phyloP scores from a whole-genome alignment of 2,888 invertebrate genomes.

The Patella pellucida region DNA sequence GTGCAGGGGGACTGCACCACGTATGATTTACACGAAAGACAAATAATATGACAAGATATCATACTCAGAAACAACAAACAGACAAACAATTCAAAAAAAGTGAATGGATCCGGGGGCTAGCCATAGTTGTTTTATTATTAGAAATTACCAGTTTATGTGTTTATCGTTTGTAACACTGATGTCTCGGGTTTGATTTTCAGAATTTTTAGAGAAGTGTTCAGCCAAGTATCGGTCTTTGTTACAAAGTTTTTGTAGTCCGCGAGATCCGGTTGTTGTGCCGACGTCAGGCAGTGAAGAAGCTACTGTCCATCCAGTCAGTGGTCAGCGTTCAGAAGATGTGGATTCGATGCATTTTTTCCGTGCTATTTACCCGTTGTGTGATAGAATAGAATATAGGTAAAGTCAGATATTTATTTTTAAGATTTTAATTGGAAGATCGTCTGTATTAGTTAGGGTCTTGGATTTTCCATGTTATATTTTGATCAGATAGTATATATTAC shows the following conservation, averaged over 20 bases:
- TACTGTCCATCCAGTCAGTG: slow-evolving; percentile 47
- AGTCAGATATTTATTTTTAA: background rate
- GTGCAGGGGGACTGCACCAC: too few relatives aligned
- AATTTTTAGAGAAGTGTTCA: slow-evolving; percentile 64
- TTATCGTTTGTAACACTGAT: background rate
- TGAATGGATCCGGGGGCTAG: too few relatives aligned
- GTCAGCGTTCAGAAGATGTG: slow-evolving; percentile 59
- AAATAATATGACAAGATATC: too few relatives aligned
- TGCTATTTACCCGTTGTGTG: slow-evolving; percentile 60
- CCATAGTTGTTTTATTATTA: too few relatives aligned
- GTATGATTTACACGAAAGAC: too few relatives aligned
- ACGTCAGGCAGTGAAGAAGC: slow-evolving; percentile 58
- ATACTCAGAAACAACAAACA: too few relatives aligned
- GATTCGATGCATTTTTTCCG: slow-evolving; percentile 67
- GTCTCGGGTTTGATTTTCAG: slow-evolving; percentile 41
- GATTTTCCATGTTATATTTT: too few relatives aligned
- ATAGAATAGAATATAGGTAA: slow-evolving; percentile 60
- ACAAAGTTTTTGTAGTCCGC: slow-evolving; percentile 55
- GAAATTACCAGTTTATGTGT: background rate
- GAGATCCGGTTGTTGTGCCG: slow-evolving; percentile 68
- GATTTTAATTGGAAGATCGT: too few relatives aligned
- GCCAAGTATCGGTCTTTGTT: slow-evolving; percentile 62
- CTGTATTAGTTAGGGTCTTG: too few relatives aligned
- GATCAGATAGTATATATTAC: too few relatives aligned
- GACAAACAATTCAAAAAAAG: too few relatives aligned